Percentiles rank a stretch among this genome's conserved stretches.
Conservation (phyloP, 64 coral and sea anemone genomes). For the Pocillopora damicornis region DNA sequence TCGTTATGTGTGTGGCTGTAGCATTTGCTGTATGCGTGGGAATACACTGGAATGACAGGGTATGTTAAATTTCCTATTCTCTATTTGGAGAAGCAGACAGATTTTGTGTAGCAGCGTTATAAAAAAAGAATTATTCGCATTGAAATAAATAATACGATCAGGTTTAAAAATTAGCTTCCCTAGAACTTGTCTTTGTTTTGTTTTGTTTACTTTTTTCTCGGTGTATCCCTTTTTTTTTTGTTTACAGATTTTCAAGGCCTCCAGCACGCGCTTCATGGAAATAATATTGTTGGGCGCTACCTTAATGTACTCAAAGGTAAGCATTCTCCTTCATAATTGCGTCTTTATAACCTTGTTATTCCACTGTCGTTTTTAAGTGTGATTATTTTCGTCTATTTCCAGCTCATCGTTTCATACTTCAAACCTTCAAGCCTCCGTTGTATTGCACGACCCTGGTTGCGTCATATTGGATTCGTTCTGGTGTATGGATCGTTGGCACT, state of each 20-base stretch:
- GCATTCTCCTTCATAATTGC: background rate
- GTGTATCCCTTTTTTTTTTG: background rate
- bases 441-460: slow-evolving; percentile 23
- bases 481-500: slow-evolving; percentile 43
- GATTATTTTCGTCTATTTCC: background rate
- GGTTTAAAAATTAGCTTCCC: too few relatives aligned
- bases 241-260: slow-evolving; percentile 43
- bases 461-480: slow-evolving; percentile 35
- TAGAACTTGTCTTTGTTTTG: too few relatives aligned
- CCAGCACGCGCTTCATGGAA: slow-evolving; percentile 36
- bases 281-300: slow-evolving; percentile 24
- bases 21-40: slow-evolving; percentile 23
- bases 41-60: slow-evolving; percentile 29
- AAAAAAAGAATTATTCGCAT: too few relatives aligned
- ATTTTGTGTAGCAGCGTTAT: too few relatives aligned
- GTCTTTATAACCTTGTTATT: background rate
- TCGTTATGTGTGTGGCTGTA: slow-evolving; percentile 22
- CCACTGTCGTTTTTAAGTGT: background rate
- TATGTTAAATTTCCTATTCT: background rate
- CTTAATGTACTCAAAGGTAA: slow-evolving; percentile 33
- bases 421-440: slow-evolving; percentile 19
- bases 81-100: background rate
- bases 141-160: too few relatives aligned
- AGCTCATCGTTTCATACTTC: slow-evolving; percentile 20
- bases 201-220: too few relatives aligned